Percentiles rank a stretch among this genome's conserved stretches.
Conservation (phyloP, 2,113 vertebrate species). For the Butorides virescens region DNA sequence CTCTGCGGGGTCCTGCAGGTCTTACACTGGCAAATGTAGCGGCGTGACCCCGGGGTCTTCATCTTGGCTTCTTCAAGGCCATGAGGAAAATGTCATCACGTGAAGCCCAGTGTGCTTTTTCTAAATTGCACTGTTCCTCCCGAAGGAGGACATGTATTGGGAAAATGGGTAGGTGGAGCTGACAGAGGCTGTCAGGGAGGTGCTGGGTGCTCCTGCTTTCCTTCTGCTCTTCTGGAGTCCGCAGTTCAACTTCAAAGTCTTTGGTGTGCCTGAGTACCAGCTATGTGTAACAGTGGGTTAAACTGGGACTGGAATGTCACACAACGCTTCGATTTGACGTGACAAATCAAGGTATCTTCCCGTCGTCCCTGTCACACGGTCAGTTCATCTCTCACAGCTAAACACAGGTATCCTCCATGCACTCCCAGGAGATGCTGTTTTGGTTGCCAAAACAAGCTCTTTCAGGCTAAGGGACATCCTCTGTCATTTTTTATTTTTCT, state of each 20-base stretch:
- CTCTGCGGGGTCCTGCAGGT: neutral
- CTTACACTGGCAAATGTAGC: neutral
- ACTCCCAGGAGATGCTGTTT: fast-evolving
- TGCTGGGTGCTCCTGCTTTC: neutral
- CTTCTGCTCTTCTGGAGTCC: neutral
- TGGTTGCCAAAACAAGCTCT: neutral
- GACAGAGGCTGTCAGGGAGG: neutral
- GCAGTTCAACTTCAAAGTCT: neutral
- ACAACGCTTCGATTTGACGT: neutral
- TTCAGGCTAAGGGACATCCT: neutral
- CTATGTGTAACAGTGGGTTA: neutral
- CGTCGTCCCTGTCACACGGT: fast-evolving
- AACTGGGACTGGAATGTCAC: neutral
- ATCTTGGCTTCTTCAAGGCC: neutral
- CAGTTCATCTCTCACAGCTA: neutral
- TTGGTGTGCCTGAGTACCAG: neutral
- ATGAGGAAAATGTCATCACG: neutral
- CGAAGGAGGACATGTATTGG: neutral
- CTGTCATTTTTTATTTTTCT: neutral
- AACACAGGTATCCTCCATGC: neutral
- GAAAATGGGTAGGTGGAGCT: neutral
- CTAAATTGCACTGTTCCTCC: neutral
- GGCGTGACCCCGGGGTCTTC: neutral
- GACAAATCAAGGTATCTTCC: neutral
- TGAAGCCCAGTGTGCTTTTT: neutral